Base-by-base conservation (phyloP, 1,140 invertebrate species). In the Phymastichus coffea region DNA sequence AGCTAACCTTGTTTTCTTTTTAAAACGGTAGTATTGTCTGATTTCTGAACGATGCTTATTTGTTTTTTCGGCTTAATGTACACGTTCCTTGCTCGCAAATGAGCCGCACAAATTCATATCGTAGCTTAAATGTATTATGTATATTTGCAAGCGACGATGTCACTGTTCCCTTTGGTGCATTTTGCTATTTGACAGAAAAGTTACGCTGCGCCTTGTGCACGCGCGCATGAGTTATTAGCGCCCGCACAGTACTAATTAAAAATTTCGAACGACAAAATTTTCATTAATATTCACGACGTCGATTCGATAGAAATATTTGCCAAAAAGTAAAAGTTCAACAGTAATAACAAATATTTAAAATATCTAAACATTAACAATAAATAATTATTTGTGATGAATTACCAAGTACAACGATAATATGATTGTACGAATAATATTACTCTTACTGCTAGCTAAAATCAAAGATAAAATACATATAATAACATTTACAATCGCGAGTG, bases 41-140 rank as follows among this genome's bases (percentile, higher is more conserved):
- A 63, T 69, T 72, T 64, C 70, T 72, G 70, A 72, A 72, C 68
- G 65, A 66, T 66, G 68, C 53, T 64, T 37, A 43, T 47, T 8
- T 14, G n/a, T n/a, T n/a, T n/a, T n/a, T 55, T 19, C 28, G 52
- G 25, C 52, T 44, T 52, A 49, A 33, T 56, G 35, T 25, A 54
- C 57, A 54, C 43, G 22, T 48, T 57, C 14, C 15, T 57, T 25
- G 46, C 46, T 49, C 56, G 35, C 9, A 9, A 28, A 8, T 10
- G 20, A 46, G 20, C 41, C 6, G 20, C 20, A 7, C n/a, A 20
- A 37, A 7, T 26, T 44, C 26, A 41, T 23, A 28, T 35, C 30
- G 33, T 15, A 30, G 28, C 12, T 58, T 44, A 51, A 52, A 44
- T 35, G n/a, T n/a, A n/a, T n/a, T n/a, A 43, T 17, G 38, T 58